A percentile compares a stretch with the other conserved stretches of the same genome.
Evolutionary conservation across 2,797 vertebrate species (phyloP).

Genomic region (Ctenopoma multispine): DNA sequence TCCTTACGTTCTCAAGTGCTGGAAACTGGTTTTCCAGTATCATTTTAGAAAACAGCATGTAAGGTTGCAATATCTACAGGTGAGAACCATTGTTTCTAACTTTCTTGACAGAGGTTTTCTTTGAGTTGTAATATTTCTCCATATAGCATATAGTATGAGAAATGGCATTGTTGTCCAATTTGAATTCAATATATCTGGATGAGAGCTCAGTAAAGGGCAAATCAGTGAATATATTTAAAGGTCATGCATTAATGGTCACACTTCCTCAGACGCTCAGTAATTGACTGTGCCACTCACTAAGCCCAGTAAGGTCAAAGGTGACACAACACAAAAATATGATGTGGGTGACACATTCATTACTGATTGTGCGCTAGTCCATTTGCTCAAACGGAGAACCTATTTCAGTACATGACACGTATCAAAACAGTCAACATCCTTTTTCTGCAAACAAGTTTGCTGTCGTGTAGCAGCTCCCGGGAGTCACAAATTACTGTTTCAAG

Average conservation of each 20-base stretch:
- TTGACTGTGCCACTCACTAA: constrained; percentile 53
- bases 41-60: constrained; percentile 7
- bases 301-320: constrained; percentile 56
- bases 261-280: constrained; percentile 62
- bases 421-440: constrained; percentile 47
- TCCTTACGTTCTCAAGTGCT: background rate
- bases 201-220: constrained; percentile 69
- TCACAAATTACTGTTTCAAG: constrained; percentile 61
- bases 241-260: constrained; percentile 67
- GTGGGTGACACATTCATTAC: constrained; percentile 54
- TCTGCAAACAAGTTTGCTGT: constrained; percentile 36
- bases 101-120: constrained; percentile 14
- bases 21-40: constrained; percentile 18
- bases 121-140: constrained; percentile 16
- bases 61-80: constrained; percentile 20
- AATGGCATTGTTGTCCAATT: constrained; percentile 31
- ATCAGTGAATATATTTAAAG: constrained; percentile 69
- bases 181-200: constrained; percentile 48
- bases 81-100: constrained; percentile 1
- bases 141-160: constrained; percentile 4
- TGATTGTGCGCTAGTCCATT: constrained; percentile 18
- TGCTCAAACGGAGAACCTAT: constrained; percentile 38
- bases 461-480: constrained; percentile 42
- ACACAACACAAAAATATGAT: constrained; percentile 41
- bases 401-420: constrained; percentile 30